phyloP scores from a whole-genome alignment of 2,797 vertebrate genomes.

The Zalophus californianus region DNA sequence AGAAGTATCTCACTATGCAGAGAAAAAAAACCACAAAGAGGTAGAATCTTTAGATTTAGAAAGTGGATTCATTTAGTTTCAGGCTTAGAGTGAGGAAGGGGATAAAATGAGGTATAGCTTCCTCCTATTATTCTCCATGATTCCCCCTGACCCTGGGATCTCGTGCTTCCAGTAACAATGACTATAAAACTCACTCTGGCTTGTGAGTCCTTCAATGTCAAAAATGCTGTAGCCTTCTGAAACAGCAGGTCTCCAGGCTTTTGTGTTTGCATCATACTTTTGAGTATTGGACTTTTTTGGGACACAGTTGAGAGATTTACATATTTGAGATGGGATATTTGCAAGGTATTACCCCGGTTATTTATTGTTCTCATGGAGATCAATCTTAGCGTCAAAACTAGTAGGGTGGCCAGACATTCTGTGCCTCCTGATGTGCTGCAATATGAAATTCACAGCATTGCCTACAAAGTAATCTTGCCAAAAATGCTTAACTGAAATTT shows the following conservation, averaged over 20 bases:
- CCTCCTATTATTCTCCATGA: not conserved
- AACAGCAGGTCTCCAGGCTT: not conserved
- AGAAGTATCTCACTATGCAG: not conserved
- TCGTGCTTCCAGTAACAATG: not conserved
- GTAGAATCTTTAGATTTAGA: not conserved
- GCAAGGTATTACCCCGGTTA: not conserved
- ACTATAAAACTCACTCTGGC: not conserved
- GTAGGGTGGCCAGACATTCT: not conserved
- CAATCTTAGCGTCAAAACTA: not conserved
- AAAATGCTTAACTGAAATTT: constrained; percentile 42
- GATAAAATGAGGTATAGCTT: not conserved
- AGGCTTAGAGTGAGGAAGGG: not conserved
- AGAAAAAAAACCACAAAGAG: not conserved
- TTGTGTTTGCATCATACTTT: not conserved
- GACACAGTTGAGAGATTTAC: not conserved
- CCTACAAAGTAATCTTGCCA: not conserved
- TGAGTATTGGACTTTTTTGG: not conserved
- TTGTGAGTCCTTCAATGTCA: not conserved
- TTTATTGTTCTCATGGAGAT: not conserved
- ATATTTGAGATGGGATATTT: not conserved
- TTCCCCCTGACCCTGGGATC: not conserved
- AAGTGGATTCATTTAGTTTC: constrained; percentile 17
- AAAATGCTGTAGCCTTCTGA: not conserved
- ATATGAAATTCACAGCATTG: not conserved
- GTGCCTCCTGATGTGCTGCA: not conserved